A percentile compares a stretch with the other conserved stretches of the same genome.
Conservation (phyloP, 2,797 vertebrate genomes). For the Harpagifer antarcticus region DNA sequence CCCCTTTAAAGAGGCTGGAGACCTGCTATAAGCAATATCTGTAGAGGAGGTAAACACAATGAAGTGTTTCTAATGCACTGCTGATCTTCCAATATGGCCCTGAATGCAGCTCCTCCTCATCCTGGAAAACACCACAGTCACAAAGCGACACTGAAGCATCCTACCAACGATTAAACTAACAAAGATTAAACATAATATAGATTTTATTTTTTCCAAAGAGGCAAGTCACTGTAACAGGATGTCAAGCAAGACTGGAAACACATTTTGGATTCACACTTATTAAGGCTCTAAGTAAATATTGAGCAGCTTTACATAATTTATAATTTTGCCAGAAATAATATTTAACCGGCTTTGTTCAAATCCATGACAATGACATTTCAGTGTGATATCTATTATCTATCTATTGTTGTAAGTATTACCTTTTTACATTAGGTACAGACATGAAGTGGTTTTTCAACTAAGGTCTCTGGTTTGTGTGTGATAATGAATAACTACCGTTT, state of each 20-base stretch:
- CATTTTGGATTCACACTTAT: no score
- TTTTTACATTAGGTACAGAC: no score
- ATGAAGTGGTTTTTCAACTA: background rate
- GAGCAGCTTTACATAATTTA: background rate
- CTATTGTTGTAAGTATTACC: background rate
- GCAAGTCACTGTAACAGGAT: background rate
- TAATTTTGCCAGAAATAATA: background rate
- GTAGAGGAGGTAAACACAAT: slow-evolving; percentile 9
- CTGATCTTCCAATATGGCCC: background rate
- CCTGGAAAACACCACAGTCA: slow-evolving; percentile 1
- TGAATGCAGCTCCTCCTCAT: slow-evolving; percentile 4
- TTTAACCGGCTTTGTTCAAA: background rate
- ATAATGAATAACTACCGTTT: background rate
- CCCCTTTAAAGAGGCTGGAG: slow-evolving; percentile 12
- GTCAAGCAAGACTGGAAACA: background rate
- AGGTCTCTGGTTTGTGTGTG: background rate
- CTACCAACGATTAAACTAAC: background rate
- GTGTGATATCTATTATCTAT: background rate
- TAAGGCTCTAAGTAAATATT: background rate
- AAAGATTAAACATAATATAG: background rate
- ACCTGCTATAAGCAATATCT: slow-evolving; percentile 3
- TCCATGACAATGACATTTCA: background rate
- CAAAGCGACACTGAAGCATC: slow-evolving; percentile 5
- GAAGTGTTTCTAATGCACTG: slow-evolving; percentile 10
- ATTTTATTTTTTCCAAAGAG: background rate